These are phyloP conservation scores for Drosophila mayaguana DNA, from an alignment of 2,888 invertebrate genomes.

Conservation along the genomic window DNA sequence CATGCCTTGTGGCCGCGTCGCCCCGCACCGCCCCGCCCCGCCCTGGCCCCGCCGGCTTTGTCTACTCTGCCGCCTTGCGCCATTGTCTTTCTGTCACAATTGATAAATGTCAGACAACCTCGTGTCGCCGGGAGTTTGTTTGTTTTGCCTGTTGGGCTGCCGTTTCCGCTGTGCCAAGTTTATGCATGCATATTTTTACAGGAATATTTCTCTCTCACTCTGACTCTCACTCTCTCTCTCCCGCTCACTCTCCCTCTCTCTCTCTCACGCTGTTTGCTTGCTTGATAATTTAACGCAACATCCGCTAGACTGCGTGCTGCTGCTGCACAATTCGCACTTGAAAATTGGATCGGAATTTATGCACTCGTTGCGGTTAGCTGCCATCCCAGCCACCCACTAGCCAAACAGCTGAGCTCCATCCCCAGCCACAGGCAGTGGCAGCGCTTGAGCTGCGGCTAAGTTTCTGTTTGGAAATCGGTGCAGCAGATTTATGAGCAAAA, in stretches of 20 bases:
- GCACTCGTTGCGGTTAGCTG: conserved; percentile 68
- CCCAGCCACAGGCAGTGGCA: not conserved
- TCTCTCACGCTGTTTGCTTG: conserved; percentile 1
- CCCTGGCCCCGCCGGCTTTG: not conserved
- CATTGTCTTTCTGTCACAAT: conserved; percentile 76
- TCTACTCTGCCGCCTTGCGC: conserved; percentile 10
- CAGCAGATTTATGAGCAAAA: conserved; percentile 73
- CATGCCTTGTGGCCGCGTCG: conserved; percentile 64
- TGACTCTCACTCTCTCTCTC: not conserved
- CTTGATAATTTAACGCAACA: conserved; percentile 75
- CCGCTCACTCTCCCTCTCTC: not conserved
- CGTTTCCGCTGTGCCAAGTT: conserved; percentile 60
- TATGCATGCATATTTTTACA: conserved; percentile 47
- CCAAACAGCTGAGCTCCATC: conserved; percentile 50
- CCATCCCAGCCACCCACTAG: conserved; percentile 36
- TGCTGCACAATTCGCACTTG: conserved; percentile 67
- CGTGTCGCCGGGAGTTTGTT: conserved; percentile 60
- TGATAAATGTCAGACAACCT: conserved; percentile 74
- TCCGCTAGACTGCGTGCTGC: conserved; percentile 51
- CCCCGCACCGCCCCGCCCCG: not conserved
- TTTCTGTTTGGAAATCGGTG: conserved; percentile 34
- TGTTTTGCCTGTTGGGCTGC: conserved; percentile 43
- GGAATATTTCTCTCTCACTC: not conserved
- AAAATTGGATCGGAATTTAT: conserved; percentile 78
- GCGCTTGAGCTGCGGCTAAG: conserved; percentile 6